Evolutionary conservation across 2,113 vertebrate genomes (phyloP).

Genomic region (Nothoprocta pentlandii): DNA sequence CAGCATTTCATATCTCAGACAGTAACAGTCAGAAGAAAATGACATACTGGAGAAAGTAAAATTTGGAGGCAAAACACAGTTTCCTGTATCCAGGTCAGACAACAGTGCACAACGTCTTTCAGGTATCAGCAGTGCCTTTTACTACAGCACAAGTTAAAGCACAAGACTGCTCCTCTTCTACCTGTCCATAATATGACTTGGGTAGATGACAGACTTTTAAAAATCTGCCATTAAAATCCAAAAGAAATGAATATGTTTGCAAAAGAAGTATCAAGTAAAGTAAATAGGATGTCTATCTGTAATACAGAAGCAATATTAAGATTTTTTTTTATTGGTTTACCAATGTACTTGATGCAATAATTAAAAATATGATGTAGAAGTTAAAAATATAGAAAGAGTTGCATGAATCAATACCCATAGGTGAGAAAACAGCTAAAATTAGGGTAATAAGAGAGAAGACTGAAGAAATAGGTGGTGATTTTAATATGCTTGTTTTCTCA

Average conservation of each 20-base stretch:
- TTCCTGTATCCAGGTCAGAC: conserved; percentile 18
- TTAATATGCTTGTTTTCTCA: not conserved
- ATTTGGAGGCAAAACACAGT: not conserved
- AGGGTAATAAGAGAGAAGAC: not conserved
- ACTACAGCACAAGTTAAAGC: not conserved
- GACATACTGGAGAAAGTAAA: conserved; percentile 26
- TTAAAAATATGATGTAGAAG: not conserved
- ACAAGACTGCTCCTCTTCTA: not conserved
- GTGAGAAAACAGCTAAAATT: not conserved
- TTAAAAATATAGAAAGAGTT: not conserved
- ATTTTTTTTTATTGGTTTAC: not conserved
- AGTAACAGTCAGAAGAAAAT: conserved; percentile 63
- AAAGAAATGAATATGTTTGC: not conserved
- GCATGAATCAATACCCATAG: not conserved
- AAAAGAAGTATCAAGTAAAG: not conserved
- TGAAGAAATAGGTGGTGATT: not conserved
- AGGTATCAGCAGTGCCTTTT: not conserved
- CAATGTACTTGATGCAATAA: not conserved
- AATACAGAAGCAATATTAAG: not conserved
- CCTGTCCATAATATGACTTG: accelerated
- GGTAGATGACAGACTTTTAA: not conserved
- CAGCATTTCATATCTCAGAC: conserved; percentile 57
- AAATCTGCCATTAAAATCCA: not conserved
- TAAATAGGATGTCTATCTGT: not conserved
- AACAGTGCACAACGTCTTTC: not conserved